These are phyloP conservation scores for Calidris pygmaea DNA, from an alignment of 2,113 vertebrate genomes.

Conservation along the genomic window DNA sequence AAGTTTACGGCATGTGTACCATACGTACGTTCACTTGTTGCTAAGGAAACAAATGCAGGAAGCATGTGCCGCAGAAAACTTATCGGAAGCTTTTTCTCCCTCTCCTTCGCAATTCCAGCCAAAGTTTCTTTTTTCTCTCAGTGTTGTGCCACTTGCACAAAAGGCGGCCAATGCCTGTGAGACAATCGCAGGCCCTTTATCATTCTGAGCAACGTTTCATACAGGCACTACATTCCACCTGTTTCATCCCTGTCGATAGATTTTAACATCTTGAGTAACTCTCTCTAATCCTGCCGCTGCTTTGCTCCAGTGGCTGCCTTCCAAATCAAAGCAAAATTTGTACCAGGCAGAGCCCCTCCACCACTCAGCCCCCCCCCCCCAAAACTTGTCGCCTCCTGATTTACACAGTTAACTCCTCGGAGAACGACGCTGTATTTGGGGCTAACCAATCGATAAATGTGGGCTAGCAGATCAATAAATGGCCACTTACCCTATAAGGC, in stretches of 20 bases:
- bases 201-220: not conserved
- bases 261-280: conserved; percentile 6
- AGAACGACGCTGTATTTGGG: conserved; percentile 70
- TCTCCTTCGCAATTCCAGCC: conserved; percentile 5
- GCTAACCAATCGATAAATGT: conserved; percentile 74
- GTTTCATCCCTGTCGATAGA: not conserved
- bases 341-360: not conserved
- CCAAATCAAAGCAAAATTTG: conserved; percentile 28
- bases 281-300: not conserved
- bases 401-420: conserved; percentile 78
- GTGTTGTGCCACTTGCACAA: not conserved
- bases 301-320: conserved; percentile 28
- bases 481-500: conserved; percentile 83
- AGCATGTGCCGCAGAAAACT: conserved; percentile 12
- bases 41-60: conserved; percentile 69
- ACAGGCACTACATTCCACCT: not conserved
- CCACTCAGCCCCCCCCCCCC: not conserved
- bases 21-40: conserved; percentile 73
- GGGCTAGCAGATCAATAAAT: conserved; percentile 79
- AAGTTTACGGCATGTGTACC: not conserved
- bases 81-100: not conserved
- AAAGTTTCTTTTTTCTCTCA: not conserved
- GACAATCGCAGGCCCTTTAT: not conserved
- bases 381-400: conserved; percentile 70
- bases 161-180: not conserved